These are phyloP conservation scores for Cryptocephalus moraei DNA, from an alignment of 2,888 invertebrate species.

Conservation along the genomic window DNA sequence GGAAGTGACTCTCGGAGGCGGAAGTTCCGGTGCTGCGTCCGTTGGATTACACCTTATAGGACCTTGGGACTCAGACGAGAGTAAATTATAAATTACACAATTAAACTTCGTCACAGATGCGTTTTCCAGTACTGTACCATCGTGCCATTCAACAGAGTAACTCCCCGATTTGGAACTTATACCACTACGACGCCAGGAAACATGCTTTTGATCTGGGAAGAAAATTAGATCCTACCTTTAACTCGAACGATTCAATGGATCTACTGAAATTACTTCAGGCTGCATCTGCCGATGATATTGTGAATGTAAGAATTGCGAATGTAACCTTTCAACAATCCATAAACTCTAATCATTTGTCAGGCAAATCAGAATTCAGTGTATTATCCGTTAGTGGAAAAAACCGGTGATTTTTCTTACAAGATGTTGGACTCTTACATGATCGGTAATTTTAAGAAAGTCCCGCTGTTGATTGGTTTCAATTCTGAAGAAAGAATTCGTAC, in stretches of 20 bases:
- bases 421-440: constrained; percentile 5
- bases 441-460: constrained; percentile 5
- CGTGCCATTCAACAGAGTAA: constrained; percentile 9
- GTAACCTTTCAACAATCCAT: too few relatives aligned
- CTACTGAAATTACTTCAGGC: constrained; percentile 1
- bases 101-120: too few relatives aligned
- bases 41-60: constrained; percentile 5
- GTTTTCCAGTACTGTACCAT: constrained; percentile 7
- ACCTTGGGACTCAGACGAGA: constrained; percentile 1
- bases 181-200: constrained; percentile 5
- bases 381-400: neutral
- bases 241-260: constrained; percentile 3
- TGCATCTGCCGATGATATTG: neutral
- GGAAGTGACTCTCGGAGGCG: constrained; percentile 5
- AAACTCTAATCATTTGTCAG: too few relatives aligned
- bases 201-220: constrained; percentile 7
- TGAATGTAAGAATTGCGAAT: too few relatives aligned
- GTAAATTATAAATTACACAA: neutral
- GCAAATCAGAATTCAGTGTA: too few relatives aligned
- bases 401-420: constrained; percentile 5
- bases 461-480: constrained; percentile 6
- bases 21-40: constrained; percentile 5
- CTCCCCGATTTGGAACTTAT: constrained; percentile 5
- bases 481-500: constrained; percentile 6
- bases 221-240: constrained; percentile 1